Percentiles rank a stretch among this genome's conserved stretches.
Evolutionary conservation across 1,140 invertebrate species (phyloP).

Genomic region (Drosophila tani): DNA sequence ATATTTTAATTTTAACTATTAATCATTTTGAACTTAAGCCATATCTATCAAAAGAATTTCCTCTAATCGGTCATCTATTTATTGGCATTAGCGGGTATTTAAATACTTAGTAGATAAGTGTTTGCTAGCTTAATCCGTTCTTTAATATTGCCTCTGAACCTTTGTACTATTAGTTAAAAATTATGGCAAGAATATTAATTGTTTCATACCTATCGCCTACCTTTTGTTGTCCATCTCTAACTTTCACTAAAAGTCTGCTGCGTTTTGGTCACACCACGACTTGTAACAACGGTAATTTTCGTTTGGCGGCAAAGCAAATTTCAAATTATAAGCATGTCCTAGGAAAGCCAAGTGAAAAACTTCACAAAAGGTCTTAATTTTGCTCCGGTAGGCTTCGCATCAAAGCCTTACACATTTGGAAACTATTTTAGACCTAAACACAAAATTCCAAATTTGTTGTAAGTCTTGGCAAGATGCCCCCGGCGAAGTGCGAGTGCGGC

Average conservation of each 20-base stretch:
- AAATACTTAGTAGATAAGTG: no score
- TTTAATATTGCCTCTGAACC: no score
- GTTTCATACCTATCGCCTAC: neutral
- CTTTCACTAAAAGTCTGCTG: neutral
- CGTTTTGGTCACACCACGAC: constrained; percentile 4
- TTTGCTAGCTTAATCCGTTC: no score
- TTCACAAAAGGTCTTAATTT: neutral
- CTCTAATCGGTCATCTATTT: no score
- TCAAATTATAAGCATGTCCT: neutral
- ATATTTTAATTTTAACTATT: neutral
- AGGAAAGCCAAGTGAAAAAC: neutral
- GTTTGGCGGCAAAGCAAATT: constrained; percentile 6
- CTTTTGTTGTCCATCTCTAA: constrained; percentile 1
- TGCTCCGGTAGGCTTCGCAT: neutral
- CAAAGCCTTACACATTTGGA: neutral
- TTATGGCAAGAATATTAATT: no score
- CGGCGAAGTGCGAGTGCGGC: constrained; percentile 10
- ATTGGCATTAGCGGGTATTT: no score
- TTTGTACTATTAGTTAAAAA: no score
- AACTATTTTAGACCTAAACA: neutral
- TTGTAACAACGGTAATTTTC: constrained; percentile 8
- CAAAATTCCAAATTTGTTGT: constrained; percentile 18
- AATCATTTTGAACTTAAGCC: no score
- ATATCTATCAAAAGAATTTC: no score
- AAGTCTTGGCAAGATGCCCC: constrained; percentile 21